These are phyloP conservation scores for Scolopax mira DNA, from an alignment of 2,113 vertebrate species.

Conservation along the genomic window DNA sequence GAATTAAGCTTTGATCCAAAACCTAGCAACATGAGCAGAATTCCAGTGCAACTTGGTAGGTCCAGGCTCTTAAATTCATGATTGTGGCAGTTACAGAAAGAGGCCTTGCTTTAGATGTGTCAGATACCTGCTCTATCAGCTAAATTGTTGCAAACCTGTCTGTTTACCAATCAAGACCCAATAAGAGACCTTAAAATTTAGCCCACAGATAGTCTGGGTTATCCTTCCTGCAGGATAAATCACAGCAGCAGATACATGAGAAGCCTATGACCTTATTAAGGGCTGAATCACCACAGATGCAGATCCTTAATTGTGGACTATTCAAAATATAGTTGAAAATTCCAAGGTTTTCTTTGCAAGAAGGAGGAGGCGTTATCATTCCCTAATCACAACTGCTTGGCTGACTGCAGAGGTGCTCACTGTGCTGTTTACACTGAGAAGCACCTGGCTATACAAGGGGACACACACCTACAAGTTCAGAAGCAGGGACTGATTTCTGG, in stretches of 20 bases:
- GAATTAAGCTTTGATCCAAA: neutral
- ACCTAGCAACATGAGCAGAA: neutral
- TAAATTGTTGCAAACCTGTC: neutral
- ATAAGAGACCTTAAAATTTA: neutral
- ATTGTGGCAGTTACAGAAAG: neutral
- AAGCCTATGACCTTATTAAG: neutral
- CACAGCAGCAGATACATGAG: neutral
- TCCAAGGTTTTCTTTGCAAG: neutral
- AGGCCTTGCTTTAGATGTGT: neutral
- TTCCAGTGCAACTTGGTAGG: neutral
- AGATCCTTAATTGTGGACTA: neutral
- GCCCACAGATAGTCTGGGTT: neutral
- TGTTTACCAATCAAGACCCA: neutral
- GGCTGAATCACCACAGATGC: neutral
- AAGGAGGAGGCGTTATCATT: neutral
- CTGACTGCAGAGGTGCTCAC: neutral
- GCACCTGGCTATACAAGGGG: neutral
- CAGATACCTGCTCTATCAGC: neutral
- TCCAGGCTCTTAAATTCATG: neutral
- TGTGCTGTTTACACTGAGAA: neutral
- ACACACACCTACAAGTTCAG: accelerated
- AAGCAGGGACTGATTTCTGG: neutral
- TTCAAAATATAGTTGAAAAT: neutral
- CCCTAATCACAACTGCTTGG: neutral
- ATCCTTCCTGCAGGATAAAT: neutral